phyloP scores from a whole-genome alignment of 2,113 vertebrate species.

The Notarius quadriscutis region DNA sequence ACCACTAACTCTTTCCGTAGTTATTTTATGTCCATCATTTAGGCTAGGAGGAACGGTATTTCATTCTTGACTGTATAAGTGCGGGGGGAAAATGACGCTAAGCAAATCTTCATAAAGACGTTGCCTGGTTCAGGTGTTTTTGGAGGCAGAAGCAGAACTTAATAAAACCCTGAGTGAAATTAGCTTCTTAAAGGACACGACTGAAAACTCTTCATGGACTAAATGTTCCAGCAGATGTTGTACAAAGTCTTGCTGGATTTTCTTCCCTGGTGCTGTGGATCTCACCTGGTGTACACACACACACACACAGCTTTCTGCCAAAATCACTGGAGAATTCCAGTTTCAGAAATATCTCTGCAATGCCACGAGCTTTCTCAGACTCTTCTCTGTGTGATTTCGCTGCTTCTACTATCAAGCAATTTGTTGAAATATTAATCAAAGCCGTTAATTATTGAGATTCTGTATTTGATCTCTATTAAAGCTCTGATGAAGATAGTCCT shows the following conservation, averaged over 20 bases:
- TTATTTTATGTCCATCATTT: too few relatives aligned
- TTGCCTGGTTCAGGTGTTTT: background rate
- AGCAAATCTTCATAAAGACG: background rate
- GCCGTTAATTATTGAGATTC: background rate
- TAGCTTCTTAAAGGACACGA: background rate
- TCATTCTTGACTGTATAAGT: too few relatives aligned
- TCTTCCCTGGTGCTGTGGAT: background rate
- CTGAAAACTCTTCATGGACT: background rate
- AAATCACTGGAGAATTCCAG: background rate
- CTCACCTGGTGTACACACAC: background rate
- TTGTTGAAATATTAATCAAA: slow-evolving; percentile 9
- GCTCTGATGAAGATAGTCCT: background rate
- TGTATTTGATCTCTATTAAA: background rate
- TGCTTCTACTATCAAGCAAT: background rate
- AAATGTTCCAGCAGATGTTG: background rate
- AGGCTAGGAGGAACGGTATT: too few relatives aligned
- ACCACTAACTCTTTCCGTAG: too few relatives aligned
- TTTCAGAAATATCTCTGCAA: background rate
- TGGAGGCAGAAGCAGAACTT: background rate
- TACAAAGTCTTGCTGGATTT: background rate
- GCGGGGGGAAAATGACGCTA: too few relatives aligned
- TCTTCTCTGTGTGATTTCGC: background rate
- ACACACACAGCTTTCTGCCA: background rate
- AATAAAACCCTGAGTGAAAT: background rate
- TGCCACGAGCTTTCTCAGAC: background rate